Percentiles rank a stretch among this genome's conserved stretches.
Evolutionary conservation across 1,140 invertebrate species (phyloP).

Genomic region (Trichonephila clavipes): DNA sequence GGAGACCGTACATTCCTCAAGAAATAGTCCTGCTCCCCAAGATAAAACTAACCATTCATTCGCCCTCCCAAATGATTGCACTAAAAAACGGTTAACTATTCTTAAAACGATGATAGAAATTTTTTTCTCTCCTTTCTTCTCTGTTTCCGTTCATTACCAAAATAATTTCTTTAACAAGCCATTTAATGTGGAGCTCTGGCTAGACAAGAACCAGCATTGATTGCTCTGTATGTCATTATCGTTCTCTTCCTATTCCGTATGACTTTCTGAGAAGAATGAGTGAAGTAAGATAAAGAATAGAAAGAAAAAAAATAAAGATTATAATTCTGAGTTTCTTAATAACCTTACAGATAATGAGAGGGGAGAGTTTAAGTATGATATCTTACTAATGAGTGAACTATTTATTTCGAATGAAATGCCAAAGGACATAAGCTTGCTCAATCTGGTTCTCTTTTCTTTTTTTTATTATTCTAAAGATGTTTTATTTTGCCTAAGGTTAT

Average conservation of each 20-base stretch:
- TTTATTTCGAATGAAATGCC: not conserved
- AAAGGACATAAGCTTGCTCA: not conserved
- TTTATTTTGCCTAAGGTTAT: not conserved
- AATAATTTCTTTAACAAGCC: constrained; percentile 47
- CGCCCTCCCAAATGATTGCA: not conserved
- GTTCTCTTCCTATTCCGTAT: not conserved
- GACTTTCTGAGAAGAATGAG: not conserved
- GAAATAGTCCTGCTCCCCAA: not conserved
- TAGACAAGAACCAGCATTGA: constrained; percentile 5
- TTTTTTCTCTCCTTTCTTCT: not conserved
- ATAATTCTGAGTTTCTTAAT: constrained; percentile 41
- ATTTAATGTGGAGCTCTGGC: not conserved
- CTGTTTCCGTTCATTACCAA: constrained; percentile 12
- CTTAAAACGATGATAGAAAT: constrained; percentile 1
- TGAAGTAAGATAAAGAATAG: no score
- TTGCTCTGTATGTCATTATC: not conserved
- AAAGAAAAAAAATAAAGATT: not conserved
- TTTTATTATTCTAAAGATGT: not conserved
- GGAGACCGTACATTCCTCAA: not conserved
- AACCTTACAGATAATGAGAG: constrained; percentile 34
- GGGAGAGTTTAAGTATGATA: constrained; percentile 12
- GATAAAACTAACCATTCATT: constrained; percentile 30
- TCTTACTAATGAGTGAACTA: constrained; percentile 51
- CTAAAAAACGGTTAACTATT: constrained; percentile 44
- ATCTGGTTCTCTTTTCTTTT: not conserved